phyloP scores from a whole-genome alignment of 1,140 invertebrate species.

The Aculops lycopersici region DNA sequence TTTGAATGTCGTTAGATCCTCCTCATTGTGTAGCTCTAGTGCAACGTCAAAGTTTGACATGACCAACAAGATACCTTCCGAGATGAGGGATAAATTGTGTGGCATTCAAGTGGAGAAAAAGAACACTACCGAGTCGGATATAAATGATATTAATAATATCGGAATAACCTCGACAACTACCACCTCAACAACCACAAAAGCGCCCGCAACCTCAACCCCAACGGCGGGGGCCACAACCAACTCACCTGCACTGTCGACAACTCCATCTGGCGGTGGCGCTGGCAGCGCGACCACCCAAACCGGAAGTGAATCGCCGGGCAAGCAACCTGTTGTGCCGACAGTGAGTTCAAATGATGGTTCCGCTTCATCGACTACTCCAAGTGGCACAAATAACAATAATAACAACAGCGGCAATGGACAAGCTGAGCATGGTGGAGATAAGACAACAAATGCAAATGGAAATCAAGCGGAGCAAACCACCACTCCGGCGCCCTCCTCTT shows the following conservation, averaged over 20 bases:
- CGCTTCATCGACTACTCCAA: constrained; percentile 1
- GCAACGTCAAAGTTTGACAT: too few relatives aligned
- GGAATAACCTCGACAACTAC: not conserved
- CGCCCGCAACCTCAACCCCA: not conserved
- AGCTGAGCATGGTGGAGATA: too few relatives aligned
- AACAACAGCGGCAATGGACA: too few relatives aligned
- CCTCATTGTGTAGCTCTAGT: constrained; percentile 6
- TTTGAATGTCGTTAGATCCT: constrained; percentile 14
- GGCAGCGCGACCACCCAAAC: too few relatives aligned
- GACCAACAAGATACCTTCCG: constrained; percentile 7
- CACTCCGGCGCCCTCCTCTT: too few relatives aligned
- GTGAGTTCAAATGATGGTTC: not conserved
- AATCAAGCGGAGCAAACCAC: too few relatives aligned
- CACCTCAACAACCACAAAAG: constrained; percentile 1
- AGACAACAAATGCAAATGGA: too few relatives aligned
- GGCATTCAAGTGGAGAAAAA: constrained; percentile 2
- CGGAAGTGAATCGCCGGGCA: too few relatives aligned
- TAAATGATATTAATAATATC: not conserved
- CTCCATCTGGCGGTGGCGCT: not conserved
- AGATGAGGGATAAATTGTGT: constrained; percentile 9
- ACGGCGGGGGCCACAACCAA: not conserved
- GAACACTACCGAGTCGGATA: not conserved
- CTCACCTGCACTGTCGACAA: not conserved
- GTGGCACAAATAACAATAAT: not conserved
- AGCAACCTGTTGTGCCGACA: too few relatives aligned